Percentiles rank a stretch among this genome's conserved stretches.
phyloP scores from a whole-genome alignment of 2,797 vertebrate species.

The Pseudocheirus occidentalis region DNA sequence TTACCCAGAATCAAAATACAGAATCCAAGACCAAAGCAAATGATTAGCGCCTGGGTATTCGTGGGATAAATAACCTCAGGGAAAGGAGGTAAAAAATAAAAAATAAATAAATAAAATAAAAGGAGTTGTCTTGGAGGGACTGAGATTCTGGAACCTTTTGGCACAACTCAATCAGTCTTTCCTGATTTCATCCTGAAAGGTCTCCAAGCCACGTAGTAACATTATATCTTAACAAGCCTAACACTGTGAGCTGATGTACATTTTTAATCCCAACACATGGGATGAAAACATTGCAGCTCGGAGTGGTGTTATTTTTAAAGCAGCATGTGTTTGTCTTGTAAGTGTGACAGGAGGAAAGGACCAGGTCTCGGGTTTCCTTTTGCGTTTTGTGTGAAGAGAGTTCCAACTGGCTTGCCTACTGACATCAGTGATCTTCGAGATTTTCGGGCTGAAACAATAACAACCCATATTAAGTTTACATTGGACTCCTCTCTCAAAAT shows the following conservation, averaged over 20 bases:
- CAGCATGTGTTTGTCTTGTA: conserved; percentile 90
- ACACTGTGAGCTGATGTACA: conserved; percentile 76
- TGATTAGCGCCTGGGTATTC: background rate
- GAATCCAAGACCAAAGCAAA: background rate
- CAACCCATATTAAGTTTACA: background rate
- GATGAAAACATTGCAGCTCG: conserved; percentile 82
- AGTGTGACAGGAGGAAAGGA: conserved; percentile 75
- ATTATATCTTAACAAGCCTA: conserved; percentile 79
- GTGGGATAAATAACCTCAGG: conserved; percentile 5
- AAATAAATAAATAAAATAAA: background rate
- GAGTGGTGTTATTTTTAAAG: conserved; percentile 91
- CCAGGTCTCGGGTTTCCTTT: conserved; percentile 85
- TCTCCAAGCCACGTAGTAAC: conserved; percentile 80
- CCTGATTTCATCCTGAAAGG: conserved; percentile 50
- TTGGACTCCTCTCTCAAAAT: background rate
- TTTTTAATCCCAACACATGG: conserved; percentile 78
- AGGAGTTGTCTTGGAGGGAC: background rate
- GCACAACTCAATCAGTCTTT: conserved; percentile 38
- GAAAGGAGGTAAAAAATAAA: background rate
- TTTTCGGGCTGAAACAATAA: conserved; percentile 1
- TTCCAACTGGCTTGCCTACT: conserved; percentile 32
- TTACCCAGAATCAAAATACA: background rate
- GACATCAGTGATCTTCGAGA: conserved; percentile 35
- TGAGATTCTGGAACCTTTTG: background rate
- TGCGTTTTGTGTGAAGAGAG: conserved; percentile 44